Evolutionary conservation across 1,140 invertebrate species (phyloP), one percentile per base, ranked within the genome.

Genomic region (Mycetomoellerius zeteki): DNA sequence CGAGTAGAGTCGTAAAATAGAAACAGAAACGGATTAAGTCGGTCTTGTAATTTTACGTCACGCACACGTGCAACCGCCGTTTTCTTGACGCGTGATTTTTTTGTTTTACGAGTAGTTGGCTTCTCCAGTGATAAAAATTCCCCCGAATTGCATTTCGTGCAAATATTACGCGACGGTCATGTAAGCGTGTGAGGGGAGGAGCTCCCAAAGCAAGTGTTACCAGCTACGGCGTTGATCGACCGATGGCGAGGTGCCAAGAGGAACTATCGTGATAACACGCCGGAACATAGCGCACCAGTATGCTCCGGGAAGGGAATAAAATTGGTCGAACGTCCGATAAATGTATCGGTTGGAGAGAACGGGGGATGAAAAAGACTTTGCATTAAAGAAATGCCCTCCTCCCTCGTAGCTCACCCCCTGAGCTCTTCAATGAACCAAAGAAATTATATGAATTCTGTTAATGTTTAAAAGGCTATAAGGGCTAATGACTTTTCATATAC

Each of bases 241-340:
- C 86, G 67, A 67, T 87, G 86, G 86, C 86, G 64, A 73, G 47
- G 33, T 72, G 86, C 86, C 86, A 87, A 84, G 80, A 73, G 86
- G 78, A 75, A 73, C 86, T 87, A 87, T 87, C 86, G 80, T 21
- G 80, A 87, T 87, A 87, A 84, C 86, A 84, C 56, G 7, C 30
- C 67, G 78, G 85, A 86, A 86, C 85, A 86, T 10, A 56, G 47
- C 33, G 33, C 56, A 80, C 56, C 47, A 14, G 86, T 80, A 80
- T 64, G 75, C 52, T n/a, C 80, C 37, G 69, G 60, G 52, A 87
- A 62, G 52, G 56, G 69, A 84, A 75, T 84, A 87, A 84, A 87
- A 85, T 60, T 72, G 86, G 69, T 87, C 86, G 78, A 87, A 69
- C 33, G 27, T 50, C 58, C 78, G 80, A 84, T 82, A 72, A 87